A percentile compares a stretch with the other conserved stretches of the same genome.
Conservation (phyloP, 2,888 invertebrate species). For the Hirtodrosophila duncani region DNA sequence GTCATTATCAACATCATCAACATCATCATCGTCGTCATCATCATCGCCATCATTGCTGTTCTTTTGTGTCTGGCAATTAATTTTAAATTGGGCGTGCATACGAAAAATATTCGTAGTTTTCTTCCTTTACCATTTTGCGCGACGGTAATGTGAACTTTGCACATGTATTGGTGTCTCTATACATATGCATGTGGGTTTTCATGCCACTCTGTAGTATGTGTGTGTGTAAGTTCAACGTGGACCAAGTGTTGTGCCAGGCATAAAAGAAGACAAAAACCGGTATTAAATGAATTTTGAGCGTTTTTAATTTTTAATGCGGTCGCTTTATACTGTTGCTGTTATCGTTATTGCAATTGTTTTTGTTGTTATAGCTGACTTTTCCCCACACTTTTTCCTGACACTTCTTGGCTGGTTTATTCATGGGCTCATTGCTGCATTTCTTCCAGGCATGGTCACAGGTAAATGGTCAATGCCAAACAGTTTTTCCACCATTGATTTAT, state of each 20-base stretch:
- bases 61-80: conserved; percentile 76
- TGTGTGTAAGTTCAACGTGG: conserved; percentile 28
- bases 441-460: neutral
- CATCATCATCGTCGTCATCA: conserved; percentile 19
- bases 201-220: conserved; percentile 11
- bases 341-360: neutral
- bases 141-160: conserved; percentile 50
- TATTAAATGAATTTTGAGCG: conserved; percentile 53
- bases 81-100: conserved; percentile 76
- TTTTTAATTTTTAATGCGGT: conserved; percentile 52
- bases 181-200: conserved; percentile 1
- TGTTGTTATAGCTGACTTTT: neutral
- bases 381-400: neutral
- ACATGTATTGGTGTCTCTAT: conserved; percentile 28
- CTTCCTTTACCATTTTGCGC: conserved; percentile 51
- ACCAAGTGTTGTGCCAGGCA: conserved; percentile 22
- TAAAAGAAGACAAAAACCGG: conserved; percentile 35
- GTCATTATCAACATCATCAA: conserved; percentile 7
- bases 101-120: conserved; percentile 70
- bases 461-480: too few relatives aligned
- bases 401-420: neutral
- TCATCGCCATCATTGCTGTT: conserved; percentile 35
- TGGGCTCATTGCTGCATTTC: neutral
- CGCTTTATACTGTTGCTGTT: neutral
- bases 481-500: too few relatives aligned